Base-by-base conservation (phyloP, 2,888 invertebrate genomes). In the Lasioglossum malachurum region DNA sequence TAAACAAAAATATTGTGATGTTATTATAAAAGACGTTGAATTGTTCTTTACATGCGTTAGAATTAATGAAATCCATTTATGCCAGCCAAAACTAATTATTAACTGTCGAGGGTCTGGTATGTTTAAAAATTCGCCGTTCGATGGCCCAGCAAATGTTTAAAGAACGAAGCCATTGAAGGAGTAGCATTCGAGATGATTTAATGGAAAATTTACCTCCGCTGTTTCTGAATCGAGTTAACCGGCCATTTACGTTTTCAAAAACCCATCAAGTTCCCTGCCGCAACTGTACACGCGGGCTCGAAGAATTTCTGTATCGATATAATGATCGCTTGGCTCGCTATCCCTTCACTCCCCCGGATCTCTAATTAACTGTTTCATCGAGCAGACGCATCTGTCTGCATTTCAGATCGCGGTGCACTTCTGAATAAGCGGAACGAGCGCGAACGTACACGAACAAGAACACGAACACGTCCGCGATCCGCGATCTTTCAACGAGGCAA, bases 341-440 rank as follows among this genome's bases (percentile, higher is more conserved):
- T 75, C 14, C 67, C 16, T 88, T 89, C 87, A 93, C 94, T 94
- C 93, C 38, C 4, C 94, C 91, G 90, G 93, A 94, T 95, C 94
- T 94, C 92, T 93, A 94, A 95, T 95, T 94, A 95, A 93, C 93
- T 93, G 92, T 94, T 93, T 49, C 92, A 94, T 94, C 94, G 94
- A 94, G 93, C 92, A 92, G 92, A 93, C 41, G 44, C 71, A 64
- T 71, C 76, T 46, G 77, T 27, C 23, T 31, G 73, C 49, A 41
- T 31, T 74, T 71, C 74, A 73, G 60, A 67, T 80, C 69, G 60
- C 35, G 27, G 41, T 23, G 44, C 44, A 80, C 1, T 23, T 14
- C 49, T n/a, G 57, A 73, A 74, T 60, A 73, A 71, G 44, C 46
- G 35, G n/a, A 81, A 35, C 38, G 38, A 64, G 49, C 57, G 46